Conservation (phyloP, 2,888 invertebrate species). For the Yponomeuta cagnagella region DNA sequence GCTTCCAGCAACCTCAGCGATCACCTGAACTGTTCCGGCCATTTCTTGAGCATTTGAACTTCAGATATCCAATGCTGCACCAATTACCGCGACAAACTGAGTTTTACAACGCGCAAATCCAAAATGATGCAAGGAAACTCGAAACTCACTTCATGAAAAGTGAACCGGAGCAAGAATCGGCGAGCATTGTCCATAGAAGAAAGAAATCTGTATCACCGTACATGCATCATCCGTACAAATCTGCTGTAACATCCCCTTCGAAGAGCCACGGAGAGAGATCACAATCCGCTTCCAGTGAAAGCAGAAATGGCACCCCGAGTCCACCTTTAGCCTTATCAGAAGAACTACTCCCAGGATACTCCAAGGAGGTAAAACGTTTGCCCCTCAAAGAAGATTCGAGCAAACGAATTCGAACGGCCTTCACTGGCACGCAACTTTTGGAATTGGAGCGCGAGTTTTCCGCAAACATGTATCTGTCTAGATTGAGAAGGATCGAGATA, state of each 20-base stretch:
- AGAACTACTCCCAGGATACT: slow-evolving; percentile 61
- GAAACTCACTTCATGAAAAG: slow-evolving; percentile 44
- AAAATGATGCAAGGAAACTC: slow-evolving; percentile 39
- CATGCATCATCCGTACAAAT: slow-evolving; percentile 59
- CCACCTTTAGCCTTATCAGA: slow-evolving; percentile 66
- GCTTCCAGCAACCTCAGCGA: slow-evolving; percentile 77
- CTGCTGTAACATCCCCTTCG: slow-evolving; percentile 49
- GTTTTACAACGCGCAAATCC: slow-evolving; percentile 39
- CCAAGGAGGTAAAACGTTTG: slow-evolving; percentile 62
- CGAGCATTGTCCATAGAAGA: slow-evolving; percentile 48
- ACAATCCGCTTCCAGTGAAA: slow-evolving; percentile 61
- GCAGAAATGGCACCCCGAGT: slow-evolving; percentile 74
- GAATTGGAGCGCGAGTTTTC: slow-evolving; percentile 93
- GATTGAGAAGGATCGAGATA: slow-evolving; percentile 93
- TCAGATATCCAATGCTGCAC: slow-evolving; percentile 58
- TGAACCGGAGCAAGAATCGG: slow-evolving; percentile 49
- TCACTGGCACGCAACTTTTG: slow-evolving; percentile 91
- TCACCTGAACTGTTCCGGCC: slow-evolving; percentile 67
- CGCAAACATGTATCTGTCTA: slow-evolving; percentile 92
- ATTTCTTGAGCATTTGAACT: slow-evolving; percentile 61
- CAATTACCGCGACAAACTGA: slow-evolving; percentile 47
- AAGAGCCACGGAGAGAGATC: slow-evolving; percentile 62
- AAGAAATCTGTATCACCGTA: slow-evolving; percentile 66
- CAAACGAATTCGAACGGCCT: slow-evolving; percentile 94
- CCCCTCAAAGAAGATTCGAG: slow-evolving; percentile 80